Evolutionary conservation across 1,140 invertebrate genomes (phyloP), one percentile per base, ranked within the genome.

Genomic region (Coelopa frigida): DNA sequence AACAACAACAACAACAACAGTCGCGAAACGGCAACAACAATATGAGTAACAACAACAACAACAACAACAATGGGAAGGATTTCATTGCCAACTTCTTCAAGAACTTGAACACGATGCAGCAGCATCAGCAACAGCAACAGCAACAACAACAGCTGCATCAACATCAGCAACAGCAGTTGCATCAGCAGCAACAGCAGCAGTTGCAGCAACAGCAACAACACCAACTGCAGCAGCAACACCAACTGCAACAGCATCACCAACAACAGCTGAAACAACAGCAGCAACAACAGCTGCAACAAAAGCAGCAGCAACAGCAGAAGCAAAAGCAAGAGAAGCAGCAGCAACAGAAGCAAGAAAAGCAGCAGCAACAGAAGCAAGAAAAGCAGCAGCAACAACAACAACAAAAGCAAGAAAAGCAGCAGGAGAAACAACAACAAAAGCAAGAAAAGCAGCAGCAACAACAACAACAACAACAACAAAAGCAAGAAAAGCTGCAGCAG

Each of bases 401-500:
- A 41, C 17, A 41, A 41, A 3, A 26, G 17, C 15, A 39, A 39
- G 10, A 42, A 17, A 27, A 4, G 5, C 24, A 24, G 12, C 18
- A 24, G 21, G n/a, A 42, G 4, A 8, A 42, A 27, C 5, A 27
- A 42, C 15, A 42, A 42, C 12, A 42, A 4, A 15, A 43, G 22
- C 18, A 43, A 31, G n/a, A 27, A 42, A 14, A 42, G 4, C 10
- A 24, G 6, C 5, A 42, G 18, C 27, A 31, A 43, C 27, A 26
- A 40, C 20, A 40, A 22, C 21, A 40, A 40, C 8, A 18, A 40
- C 21, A 22, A 40, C 21, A 40, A 40, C 22, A 42, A 43, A 3
- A 43, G 5, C 15, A 29, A 29, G 15, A 43, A 29, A 12, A 17
- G 14, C 18, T 17, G 14, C 27, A 43, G 11, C 27, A 43, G 8